Conservation (phyloP, 2,797 vertebrate genomes). For the Sebastes minor region DNA sequence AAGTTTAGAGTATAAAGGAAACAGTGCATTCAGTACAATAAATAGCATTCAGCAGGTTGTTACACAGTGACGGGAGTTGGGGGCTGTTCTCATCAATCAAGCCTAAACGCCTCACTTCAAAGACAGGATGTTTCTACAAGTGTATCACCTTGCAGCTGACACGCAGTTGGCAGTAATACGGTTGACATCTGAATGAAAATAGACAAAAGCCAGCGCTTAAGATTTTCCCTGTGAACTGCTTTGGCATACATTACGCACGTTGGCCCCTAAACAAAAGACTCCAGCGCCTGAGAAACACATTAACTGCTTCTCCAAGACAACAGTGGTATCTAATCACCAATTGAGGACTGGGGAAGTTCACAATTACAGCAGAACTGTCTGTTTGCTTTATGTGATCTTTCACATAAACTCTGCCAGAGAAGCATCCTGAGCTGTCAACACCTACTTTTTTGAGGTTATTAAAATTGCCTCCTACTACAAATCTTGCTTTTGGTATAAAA, state of each 20-base stretch:
- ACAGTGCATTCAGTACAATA: slow-evolving; percentile 2
- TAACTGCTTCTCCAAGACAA: slow-evolving; percentile 34
- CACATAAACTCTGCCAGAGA: slow-evolving; percentile 21
- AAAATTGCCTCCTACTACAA: neutral
- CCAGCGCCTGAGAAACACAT: slow-evolving; percentile 28
- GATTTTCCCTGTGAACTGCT: slow-evolving; percentile 28
- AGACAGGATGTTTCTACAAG: slow-evolving; percentile 31
- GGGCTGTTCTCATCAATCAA: slow-evolving; percentile 35
- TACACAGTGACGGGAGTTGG: neutral
- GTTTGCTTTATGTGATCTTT: slow-evolving; percentile 18
- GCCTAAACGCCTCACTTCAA: slow-evolving; percentile 31
- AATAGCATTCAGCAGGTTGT: slow-evolving; percentile 5
- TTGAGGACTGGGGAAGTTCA: slow-evolving; percentile 16
- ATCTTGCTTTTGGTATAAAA: neutral
- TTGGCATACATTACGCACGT: slow-evolving; percentile 15
- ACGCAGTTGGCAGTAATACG: slow-evolving; percentile 33
- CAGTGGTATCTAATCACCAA: slow-evolving; percentile 36
- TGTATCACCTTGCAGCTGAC: slow-evolving; percentile 50
- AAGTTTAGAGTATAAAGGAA: neutral
- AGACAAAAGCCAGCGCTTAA: slow-evolving; percentile 36
- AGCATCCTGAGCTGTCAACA: slow-evolving; percentile 37
- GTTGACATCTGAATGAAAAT: slow-evolving; percentile 44
- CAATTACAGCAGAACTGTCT: slow-evolving; percentile 13
- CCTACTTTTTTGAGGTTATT: neutral
- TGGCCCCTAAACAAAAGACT: slow-evolving; percentile 46